phyloP scores from a whole-genome alignment of 92 coral and sea anemone genomes.

The Parazoanthus atlanticus region DNA sequence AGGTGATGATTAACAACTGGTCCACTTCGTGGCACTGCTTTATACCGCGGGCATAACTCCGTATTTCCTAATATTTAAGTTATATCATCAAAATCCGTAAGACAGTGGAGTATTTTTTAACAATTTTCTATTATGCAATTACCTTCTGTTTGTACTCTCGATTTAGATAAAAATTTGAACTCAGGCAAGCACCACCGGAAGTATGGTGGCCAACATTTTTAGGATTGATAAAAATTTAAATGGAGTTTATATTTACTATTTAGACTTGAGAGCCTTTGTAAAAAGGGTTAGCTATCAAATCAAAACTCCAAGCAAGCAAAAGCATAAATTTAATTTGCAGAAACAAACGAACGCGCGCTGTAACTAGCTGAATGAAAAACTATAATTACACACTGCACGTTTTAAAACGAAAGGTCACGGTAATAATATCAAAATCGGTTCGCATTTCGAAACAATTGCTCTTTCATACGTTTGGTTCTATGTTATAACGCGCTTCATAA shows the following conservation, averaged over 20 bases:
- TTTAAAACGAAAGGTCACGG: constrained; percentile 16
- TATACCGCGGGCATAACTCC: background rate
- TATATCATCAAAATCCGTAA: too few relatives aligned
- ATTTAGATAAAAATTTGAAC: too few relatives aligned
- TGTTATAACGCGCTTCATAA: too few relatives aligned
- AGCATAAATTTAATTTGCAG: background rate
- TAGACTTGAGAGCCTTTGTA: background rate
- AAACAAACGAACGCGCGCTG: background rate
- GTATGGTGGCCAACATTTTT: background rate
- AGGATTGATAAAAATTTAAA: background rate
- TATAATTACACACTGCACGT: background rate
- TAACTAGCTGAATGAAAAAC: background rate
- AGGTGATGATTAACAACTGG: background rate
- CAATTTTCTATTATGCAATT: background rate
- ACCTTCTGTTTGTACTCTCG: background rate
- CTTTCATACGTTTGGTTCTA: constrained; percentile 5
- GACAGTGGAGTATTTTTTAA: background rate
- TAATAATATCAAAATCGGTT: background rate
- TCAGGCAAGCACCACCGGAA: background rate
- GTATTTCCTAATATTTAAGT: background rate
- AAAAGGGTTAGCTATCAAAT: background rate
- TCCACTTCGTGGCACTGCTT: background rate
- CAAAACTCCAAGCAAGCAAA: background rate
- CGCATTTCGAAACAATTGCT: constrained; percentile 5
- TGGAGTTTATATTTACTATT: background rate